These are phyloP conservation scores for Morpho achilles DNA, from an alignment of 2,888 invertebrate species.

Conservation along the genomic window DNA sequence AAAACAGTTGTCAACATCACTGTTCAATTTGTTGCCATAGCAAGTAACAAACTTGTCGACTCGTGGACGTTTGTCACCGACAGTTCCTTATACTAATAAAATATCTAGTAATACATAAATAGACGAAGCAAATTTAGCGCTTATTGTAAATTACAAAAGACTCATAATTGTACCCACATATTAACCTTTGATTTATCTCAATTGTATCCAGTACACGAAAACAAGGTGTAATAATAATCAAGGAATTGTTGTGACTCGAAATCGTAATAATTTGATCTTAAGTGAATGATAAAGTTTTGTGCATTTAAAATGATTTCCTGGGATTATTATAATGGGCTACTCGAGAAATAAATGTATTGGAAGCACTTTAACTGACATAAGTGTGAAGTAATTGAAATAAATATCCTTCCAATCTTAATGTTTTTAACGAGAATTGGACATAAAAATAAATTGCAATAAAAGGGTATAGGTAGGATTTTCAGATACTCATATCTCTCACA, in stretches of 20 bases:
- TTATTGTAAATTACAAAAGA: neutral
- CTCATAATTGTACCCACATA: neutral
- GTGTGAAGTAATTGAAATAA: neutral
- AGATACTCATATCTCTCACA: too few species aligned
- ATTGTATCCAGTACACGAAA: neutral
- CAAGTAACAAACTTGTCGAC: constrained; percentile 25
- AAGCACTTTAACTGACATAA: neutral
- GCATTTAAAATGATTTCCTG: constrained; percentile 19
- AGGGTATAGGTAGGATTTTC: too few species aligned
- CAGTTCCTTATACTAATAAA: constrained; percentile 9
- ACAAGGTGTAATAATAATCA: constrained; percentile 6
- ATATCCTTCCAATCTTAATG: too few species aligned
- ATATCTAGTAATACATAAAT: neutral
- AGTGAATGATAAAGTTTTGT: constrained; percentile 12
- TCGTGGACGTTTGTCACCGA: constrained; percentile 20
- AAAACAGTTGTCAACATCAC: neutral
- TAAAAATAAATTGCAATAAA: too few species aligned
- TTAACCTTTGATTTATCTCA: neutral
- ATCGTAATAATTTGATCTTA: constrained; percentile 19
- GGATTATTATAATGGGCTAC: constrained; percentile 1
- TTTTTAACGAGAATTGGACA: too few species aligned
- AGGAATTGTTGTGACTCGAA: constrained; percentile 14
- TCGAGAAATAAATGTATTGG: neutral
- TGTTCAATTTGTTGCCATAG: constrained; percentile 7
- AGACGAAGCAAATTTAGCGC: neutral